phyloP scores from a whole-genome alignment of 2,888 invertebrate species.

The Smittia aterrima region DNA sequence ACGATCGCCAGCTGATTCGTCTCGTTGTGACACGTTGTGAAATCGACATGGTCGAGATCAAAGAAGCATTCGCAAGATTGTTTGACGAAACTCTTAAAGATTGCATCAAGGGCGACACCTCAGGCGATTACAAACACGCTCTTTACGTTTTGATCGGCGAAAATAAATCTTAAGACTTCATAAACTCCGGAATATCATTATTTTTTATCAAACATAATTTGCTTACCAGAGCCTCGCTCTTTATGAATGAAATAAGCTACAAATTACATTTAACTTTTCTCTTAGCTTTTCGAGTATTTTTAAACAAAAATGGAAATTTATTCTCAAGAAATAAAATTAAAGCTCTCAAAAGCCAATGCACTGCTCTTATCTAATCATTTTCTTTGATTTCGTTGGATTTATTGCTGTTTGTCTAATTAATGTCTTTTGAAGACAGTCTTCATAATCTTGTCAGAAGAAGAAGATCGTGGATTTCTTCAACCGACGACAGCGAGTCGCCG shows the following conservation, averaged over 20 bases:
- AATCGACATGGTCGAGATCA: slow-evolving; percentile 83
- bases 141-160: slow-evolving; percentile 68
- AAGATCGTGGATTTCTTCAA: too few relatives aligned
- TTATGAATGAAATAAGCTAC: neutral
- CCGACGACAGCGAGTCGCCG: too few relatives aligned
- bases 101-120: slow-evolving; percentile 47
- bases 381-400: too few relatives aligned
- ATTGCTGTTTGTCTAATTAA: too few relatives aligned
- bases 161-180: slow-evolving; percentile 42
- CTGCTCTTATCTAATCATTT: neutral
- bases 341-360: neutral
- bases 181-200: neutral
- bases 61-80: slow-evolving; percentile 69
- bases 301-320: neutral
- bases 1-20: slow-evolving; percentile 81
- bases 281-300: neutral
- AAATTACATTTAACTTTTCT: neutral
- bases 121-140: slow-evolving; percentile 83
- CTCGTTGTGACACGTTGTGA: slow-evolving; percentile 80
- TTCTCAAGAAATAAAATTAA: neutral
- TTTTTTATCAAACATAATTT: neutral
- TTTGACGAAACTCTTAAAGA: slow-evolving; percentile 71
- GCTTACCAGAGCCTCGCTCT: neutral
- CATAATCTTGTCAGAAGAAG: too few relatives aligned
- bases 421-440: too few relatives aligned